Percentiles rank a stretch among this genome's conserved stretches.
Evolutionary conservation across 64 coral and sea anemone genomes (phyloP).

Genomic region (Acropora tenuis): DNA sequence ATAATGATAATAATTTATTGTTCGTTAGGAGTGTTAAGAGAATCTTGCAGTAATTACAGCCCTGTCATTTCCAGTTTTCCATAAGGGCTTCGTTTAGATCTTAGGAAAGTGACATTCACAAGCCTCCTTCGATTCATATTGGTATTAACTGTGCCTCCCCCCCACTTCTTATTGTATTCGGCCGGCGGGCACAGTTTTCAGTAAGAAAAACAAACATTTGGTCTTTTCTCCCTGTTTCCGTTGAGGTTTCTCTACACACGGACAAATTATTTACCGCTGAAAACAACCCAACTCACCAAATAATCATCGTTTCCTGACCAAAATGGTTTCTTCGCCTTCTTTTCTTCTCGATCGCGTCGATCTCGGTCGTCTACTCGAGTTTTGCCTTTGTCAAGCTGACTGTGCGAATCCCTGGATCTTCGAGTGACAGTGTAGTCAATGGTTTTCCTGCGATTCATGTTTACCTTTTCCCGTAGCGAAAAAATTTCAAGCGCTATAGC

Average conservation of each 20-base stretch:
- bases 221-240: neutral
- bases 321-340: constrained; percentile 4
- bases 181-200: too few species aligned
- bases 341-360: neutral
- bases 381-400: neutral
- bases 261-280: neutral
- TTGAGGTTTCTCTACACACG: neutral
- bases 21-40: too few species aligned
- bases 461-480: neutral
- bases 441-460: constrained; percentile 39
- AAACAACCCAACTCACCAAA: constrained; percentile 9
- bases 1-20: too few species aligned
- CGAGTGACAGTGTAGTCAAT: constrained; percentile 44
- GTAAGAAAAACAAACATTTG: neutral
- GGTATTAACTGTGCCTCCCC: too few species aligned
- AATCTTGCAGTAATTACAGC: too few species aligned
- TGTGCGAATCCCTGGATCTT: constrained; percentile 22
- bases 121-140: too few species aligned
- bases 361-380: constrained; percentile 14
- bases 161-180: too few species aligned
- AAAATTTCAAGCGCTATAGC: neutral
- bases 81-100: too few species aligned
- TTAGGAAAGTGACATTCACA: too few species aligned
- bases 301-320: constrained; percentile 29
- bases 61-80: too few species aligned